Percentiles rank a stretch among this genome's conserved stretches.
These are phyloP conservation scores for Lanistes nyassanus DNA, from an alignment of 1,140 invertebrate genomes.

Conservation along the genomic window DNA sequence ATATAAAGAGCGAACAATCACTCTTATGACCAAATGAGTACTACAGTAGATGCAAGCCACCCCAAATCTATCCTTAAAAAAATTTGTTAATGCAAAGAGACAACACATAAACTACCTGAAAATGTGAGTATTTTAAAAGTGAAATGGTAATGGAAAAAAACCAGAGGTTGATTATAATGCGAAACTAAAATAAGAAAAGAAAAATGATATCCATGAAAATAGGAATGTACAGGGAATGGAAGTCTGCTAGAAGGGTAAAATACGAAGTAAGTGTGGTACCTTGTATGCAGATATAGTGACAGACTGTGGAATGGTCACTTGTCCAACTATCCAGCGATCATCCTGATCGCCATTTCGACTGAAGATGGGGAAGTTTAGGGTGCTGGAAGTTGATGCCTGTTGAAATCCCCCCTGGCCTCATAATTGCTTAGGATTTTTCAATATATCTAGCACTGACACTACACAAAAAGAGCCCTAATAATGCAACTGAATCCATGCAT, in stretches of 20 bases:
- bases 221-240: not conserved
- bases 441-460: too few relatives aligned
- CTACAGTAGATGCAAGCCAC: too few relatives aligned
- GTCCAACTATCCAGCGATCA: slow-evolving; percentile 53
- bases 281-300: slow-evolving; percentile 38
- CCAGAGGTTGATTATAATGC: not conserved
- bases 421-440: too few relatives aligned
- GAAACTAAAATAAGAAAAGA: not conserved
- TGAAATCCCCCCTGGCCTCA: too few relatives aligned
- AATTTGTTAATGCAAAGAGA: too few relatives aligned
- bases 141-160: not conserved
- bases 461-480: too few relatives aligned
- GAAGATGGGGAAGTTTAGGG: slow-evolving; percentile 39
- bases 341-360: slow-evolving; percentile 52
- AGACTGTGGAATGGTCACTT: slow-evolving; percentile 33
- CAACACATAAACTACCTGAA: too few relatives aligned
- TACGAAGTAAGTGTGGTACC: slow-evolving; percentile 21
- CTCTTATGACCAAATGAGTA: too few relatives aligned
- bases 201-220: not conserved
- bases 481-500: too few relatives aligned
- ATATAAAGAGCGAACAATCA: too few relatives aligned
- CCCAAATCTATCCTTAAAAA: too few relatives aligned
- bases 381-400: not conserved
- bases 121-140: too few relatives aligned
- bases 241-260: not conserved